Evolutionary conservation across 1,140 invertebrate genomes (phyloP), one percentile per base, ranked within the genome.

Genomic region (Zaprionus kolodkinae): DNA sequence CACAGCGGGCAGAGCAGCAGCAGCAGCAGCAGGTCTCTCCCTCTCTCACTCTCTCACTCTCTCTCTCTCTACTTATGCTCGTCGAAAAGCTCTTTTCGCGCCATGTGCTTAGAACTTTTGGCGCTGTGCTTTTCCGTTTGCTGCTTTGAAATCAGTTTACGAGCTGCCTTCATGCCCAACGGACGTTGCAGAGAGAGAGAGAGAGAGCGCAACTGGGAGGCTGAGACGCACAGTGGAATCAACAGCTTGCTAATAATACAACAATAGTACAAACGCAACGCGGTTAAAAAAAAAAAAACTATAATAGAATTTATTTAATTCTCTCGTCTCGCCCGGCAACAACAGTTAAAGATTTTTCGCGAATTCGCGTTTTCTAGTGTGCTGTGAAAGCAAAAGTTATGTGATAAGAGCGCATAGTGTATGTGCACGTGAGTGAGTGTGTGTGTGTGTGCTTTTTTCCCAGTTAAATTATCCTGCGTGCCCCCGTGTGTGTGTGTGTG

Each of bases 41-140:
- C 27, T 30, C 27, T 30, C 27, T 27, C 25, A 27, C 25, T 4
- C 25, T 27, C 25, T 4, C 25, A n/a, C n/a, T 27, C 25, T 35
- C 33, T 17, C 61, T 33, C 76, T 75, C 62, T 78, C 48, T 66
- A 57, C 35, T 71, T 76, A 66, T 76, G 76, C 72, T 78, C 38
- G 48, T 27, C 17, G 40, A 30, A 62, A 69, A 65, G 83, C 77
- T 84, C 74, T 70, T 48, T 82, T 59, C 40, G 63, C 38, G 66
- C 57, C 72, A 79, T 76, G 74, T 72, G 76, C 79, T 87, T 83
- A 88, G 84, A 86, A 88, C 84, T 86, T 86, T 88, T 88, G 52
- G 61, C 38, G 52, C 25, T 61, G 45, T 21, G 69, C 48, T 75
- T 67, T 69, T 71, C 25, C 13, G 33, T 55, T 48, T 43, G 52